A percentile compares a stretch with the other conserved stretches of the same genome.
These are phyloP conservation scores for Andricus quercusramuli DNA, from an alignment of 2,888 invertebrate species.

Conservation along the genomic window DNA sequence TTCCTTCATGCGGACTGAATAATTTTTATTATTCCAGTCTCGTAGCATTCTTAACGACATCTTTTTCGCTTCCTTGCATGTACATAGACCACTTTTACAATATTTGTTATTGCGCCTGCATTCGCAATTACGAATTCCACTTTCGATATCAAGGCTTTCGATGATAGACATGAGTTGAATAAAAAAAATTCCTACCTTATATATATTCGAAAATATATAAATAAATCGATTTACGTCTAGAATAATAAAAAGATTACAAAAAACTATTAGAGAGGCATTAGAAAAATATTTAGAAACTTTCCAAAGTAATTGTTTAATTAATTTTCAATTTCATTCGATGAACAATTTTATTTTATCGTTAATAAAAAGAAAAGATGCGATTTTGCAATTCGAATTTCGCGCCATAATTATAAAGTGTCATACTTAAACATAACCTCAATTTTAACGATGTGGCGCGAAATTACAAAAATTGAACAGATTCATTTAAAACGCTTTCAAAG, in stretches of 20 bases:
- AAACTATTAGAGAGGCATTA: background rate
- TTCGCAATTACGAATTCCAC: conserved; percentile 26
- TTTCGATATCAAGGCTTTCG: conserved; percentile 16
- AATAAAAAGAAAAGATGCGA: no score
- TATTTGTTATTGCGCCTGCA: conserved; percentile 26
- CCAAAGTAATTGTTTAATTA: no score
- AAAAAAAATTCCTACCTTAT: background rate
- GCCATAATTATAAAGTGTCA: no score
- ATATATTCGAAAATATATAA: background rate
- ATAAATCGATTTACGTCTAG: background rate
- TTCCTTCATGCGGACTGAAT: conserved; percentile 10
- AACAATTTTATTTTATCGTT: no score
- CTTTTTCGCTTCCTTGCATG: conserved; percentile 44
- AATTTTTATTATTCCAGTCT: conserved; percentile 10
- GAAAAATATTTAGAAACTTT: no score
- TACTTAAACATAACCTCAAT: no score
- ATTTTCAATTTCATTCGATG: no score
- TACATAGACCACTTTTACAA: conserved; percentile 43
- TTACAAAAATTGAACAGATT: no score
- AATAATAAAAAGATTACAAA: background rate
- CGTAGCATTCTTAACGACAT: conserved; percentile 8
- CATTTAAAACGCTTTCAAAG: no score
- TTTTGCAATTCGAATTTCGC: no score
- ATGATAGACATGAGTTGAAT: conserved; percentile 13
- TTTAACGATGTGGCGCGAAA: no score